Evolutionary conservation across 92 coral and sea anemone genomes (phyloP), one percentile per base, ranked within the genome.

Genomic region (Zoanthus sociatus): DNA sequence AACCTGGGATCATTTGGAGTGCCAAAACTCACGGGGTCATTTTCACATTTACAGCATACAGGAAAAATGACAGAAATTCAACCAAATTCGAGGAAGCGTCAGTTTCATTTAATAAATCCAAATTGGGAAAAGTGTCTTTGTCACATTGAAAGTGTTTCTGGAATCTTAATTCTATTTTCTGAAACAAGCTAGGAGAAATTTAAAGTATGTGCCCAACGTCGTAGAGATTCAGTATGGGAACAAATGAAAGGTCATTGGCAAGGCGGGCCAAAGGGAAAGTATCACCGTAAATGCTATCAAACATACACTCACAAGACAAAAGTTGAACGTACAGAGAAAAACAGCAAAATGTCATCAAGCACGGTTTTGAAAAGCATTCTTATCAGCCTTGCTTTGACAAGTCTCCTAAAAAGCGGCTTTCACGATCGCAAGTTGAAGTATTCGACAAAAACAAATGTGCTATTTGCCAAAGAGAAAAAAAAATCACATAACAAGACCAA

Each of bases 271-370:
- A 90, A 78, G 50, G 90, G 90, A 16, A 71, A 73, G 31, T 90
- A 90, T 68, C 93, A 90, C 55, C 83, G 90, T 6, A 77, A 31
- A 84, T 90, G 90, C 42, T 90, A 90, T 37, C 91, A 91, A 83
- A 50, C 48, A 73, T 91, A 87, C 58, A 91, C 91, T 67, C 63
- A 87, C 82, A 87, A 78, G 45, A 72, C 10, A 78, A 77, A 71
- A 83, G 83, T 82, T 9, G 16, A 21, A 55, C 77, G 87, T 32
- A 72, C 71, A 17, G 77, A 84, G 63, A 83, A 85, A 47, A 47
- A 14, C 91, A 83, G 2, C 12, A 56, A 30, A 67, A n/a, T 86
- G 21, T 79, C 86, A 73, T 15, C 50, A 74, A 86, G 45, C 33
- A 70, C 71, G 33, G 13, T 60, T 26, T 53, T n/a, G 71, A 68